These are phyloP conservation scores for Delphinapterus leucas DNA, from an alignment of 2,113 vertebrate species.

Conservation along the genomic window DNA sequence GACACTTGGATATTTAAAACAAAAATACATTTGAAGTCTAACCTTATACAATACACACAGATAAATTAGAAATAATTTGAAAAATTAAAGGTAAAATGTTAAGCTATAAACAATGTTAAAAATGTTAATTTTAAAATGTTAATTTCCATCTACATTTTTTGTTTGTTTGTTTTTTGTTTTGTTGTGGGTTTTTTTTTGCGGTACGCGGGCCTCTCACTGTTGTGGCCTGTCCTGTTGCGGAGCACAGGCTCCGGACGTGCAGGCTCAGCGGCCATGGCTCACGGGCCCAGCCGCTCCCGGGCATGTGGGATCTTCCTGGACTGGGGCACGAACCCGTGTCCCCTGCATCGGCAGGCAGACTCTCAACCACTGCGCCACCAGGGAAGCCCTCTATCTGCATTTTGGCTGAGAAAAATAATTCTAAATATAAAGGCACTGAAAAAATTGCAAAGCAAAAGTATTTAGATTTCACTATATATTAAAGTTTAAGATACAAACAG, in stretches of 20 bases:
- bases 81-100: background rate
- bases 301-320: too few species aligned
- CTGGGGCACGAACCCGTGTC: too few species aligned
- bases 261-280: too few species aligned
- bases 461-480: background rate
- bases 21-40: background rate
- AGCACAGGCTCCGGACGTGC: too few species aligned
- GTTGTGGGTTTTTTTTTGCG: too few species aligned
- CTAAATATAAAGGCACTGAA: background rate
- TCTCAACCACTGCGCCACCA: too few species aligned
- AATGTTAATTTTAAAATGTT: background rate
- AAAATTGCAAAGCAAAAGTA: background rate
- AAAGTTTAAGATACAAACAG: background rate
- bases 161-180: too few species aligned
- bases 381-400: background rate
- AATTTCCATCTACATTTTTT: background rate
- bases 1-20: background rate
- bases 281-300: too few species aligned
- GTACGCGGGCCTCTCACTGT: too few species aligned
- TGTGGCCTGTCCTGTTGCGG: too few species aligned
- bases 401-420: background rate
- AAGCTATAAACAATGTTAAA: constrained; percentile 21
- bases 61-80: background rate
- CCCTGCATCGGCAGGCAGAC: too few species aligned
- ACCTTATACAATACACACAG: background rate